A percentile compares a stretch with the other conserved stretches of the same genome.
Evolutionary conservation across 1,140 invertebrate genomes (phyloP).

Genomic region (Helicorthomorpha holstii): DNA sequence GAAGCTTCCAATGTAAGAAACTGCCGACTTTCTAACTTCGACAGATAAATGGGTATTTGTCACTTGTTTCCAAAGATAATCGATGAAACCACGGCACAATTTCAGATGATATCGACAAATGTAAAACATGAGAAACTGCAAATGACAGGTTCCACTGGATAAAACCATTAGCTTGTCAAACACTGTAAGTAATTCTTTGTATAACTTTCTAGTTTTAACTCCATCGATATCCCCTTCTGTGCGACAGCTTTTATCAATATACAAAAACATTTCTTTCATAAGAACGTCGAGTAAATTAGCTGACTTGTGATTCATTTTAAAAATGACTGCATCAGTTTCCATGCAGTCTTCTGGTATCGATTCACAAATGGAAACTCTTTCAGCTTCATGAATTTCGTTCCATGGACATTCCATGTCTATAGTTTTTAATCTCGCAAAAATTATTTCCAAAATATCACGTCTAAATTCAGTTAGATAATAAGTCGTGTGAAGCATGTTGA

Average conservation of each 20-base stretch:
- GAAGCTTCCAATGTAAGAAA: conserved; percentile 57
- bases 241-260: conserved; percentile 32
- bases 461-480: no score
- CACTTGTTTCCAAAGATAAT: conserved; percentile 56
- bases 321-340: conserved; percentile 23
- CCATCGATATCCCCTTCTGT: conserved; percentile 20
- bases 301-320: conserved; percentile 26
- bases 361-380: conserved; percentile 9
- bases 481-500: no score
- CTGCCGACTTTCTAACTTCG: conserved; percentile 46
- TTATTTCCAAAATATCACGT: no score
- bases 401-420: no score
- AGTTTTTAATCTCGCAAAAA: no score
- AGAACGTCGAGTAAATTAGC: conserved; percentile 44
- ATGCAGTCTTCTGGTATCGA: no score
- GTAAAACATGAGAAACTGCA: conserved; percentile 64
- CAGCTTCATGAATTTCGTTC: no score
- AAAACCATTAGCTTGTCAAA: conserved; percentile 57
- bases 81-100: conserved; percentile 46
- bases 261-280: conserved; percentile 40
- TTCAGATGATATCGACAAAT: conserved; percentile 44
- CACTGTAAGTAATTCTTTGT: conserved; percentile 32
- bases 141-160: conserved; percentile 51
- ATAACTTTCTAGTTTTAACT: conserved; percentile 27
- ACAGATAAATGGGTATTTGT: conserved; percentile 41